Base-by-base conservation (phyloP, 2,888 invertebrate genomes). In the Herminia tarsipennalis region DNA sequence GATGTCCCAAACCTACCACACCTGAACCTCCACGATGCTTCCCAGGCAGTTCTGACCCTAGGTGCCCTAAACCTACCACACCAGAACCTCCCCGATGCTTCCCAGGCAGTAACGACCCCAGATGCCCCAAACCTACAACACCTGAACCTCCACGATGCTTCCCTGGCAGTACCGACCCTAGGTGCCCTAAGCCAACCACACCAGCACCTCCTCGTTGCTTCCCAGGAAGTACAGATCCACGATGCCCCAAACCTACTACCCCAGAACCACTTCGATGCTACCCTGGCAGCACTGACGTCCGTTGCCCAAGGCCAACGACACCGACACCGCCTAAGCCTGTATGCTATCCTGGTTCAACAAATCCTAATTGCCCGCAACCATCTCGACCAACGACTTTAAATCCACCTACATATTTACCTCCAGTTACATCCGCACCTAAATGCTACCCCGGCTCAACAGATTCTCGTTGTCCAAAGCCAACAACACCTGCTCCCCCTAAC, bases 291-390 rank as follows among this genome's bases (percentile, higher is more conserved):
- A 4, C 10, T 0, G 56, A 54, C 1, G 10, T 44, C 1, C 2
- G 55, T 0, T 42, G 53, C 12, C 30, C 42, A 3, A 30, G 29
- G 12, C 53, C 53, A 0, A 46, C 52, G 5, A 44, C 47, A 22
- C 41, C 47, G 5, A 21, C 22, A 5, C 34, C 53, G 3, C 48
- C 39, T 4, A 17, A n/a, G 6, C 36, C 27, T 0, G 13, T 25
- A 0, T 58, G 58, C 1, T 58, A 1, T 9, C 76, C 82, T 0
- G 86, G 85, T 0, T 75, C 74, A 0, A 53, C 66, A 0, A 76
- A 90, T 55, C 76, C 81, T 0, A 49, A 73, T 3, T 87, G 86
- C 18, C 86, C 81, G 0, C 70, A 67, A 47, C 74, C 74, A 5
- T 65, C 81, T 0, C 57, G 61, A 5, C 73, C 76, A 6, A 68